These are phyloP conservation scores for Spialia ferax DNA, from an alignment of 2,888 invertebrate species.

Conservation along the genomic window DNA sequence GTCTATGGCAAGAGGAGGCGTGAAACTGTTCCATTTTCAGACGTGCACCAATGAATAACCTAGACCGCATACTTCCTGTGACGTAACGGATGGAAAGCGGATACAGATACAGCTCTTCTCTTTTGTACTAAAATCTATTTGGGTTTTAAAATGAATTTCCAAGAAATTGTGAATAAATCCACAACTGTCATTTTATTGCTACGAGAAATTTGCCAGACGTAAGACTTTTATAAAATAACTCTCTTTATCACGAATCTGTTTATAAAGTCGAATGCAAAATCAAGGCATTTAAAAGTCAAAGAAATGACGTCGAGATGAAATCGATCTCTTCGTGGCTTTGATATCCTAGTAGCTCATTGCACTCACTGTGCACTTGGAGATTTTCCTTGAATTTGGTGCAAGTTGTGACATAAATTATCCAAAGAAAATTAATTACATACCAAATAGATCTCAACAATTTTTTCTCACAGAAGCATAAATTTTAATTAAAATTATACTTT, in stretches of 20 bases:
- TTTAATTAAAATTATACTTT: too few relatives aligned
- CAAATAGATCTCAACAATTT: too few relatives aligned
- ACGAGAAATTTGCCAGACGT: neutral
- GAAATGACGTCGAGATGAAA: neutral
- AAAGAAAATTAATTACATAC: too few relatives aligned
- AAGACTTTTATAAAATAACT: neutral
- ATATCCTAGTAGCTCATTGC: slow-evolving; percentile 25
- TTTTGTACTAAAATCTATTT: neutral
- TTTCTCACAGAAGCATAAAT: too few relatives aligned
- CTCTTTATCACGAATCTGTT: neutral
- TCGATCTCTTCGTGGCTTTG: slow-evolving; percentile 1
- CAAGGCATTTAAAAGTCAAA: neutral
- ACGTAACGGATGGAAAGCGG: neutral
- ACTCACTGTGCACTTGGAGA: slow-evolving; percentile 20
- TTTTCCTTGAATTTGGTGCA: neutral
- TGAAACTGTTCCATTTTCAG: neutral
- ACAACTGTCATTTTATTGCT: neutral
- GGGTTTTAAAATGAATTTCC: neutral
- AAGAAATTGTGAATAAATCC: neutral
- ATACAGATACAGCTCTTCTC: slow-evolving; percentile 1
- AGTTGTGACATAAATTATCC: too few relatives aligned
- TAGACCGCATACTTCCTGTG: slow-evolving; percentile 27
- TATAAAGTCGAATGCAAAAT: neutral
- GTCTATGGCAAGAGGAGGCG: neutral
- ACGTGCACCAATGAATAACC: neutral